Evolutionary conservation across 2,888 invertebrate species (phyloP), one percentile per base, ranked within the genome.

Genomic region (Xestobium rufovillosum): DNA sequence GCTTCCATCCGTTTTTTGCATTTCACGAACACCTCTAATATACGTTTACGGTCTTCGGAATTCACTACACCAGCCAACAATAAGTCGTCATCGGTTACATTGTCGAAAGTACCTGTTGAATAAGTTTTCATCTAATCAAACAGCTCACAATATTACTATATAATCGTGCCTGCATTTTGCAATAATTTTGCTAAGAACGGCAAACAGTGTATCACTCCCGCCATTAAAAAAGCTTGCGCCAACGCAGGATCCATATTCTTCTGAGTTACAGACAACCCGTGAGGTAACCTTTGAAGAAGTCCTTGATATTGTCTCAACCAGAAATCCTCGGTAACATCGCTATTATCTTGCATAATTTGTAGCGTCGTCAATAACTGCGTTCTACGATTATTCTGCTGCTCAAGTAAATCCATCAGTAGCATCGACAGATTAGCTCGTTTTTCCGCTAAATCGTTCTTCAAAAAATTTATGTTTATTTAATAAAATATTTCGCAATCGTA

Each of bases 251-350:
- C 80, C 28, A 85, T 66, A 48, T 70, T 68, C 43, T 70, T 73
- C 42, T 75, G 72, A 35, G 76, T 69, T 53, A 76, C 72, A 16
- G 78, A 63, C 43, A 83, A 65, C 31, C 75, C 73, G 51, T 71
- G 73, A 14, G 89, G 88, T 48, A 63, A 54, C 36, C 66, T 65
- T 32, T 29, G 49, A 26, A 17, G 10, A 3, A 91, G 65, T 47
- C 78, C 75, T 61, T 91, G 90, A 61, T 88, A 91, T 61, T 89
- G 89, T 54, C 75, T 71, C 44, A 85, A 64, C 84, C 84, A 84
- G 60, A 81, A 84, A 55, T 78, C 77, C 49, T 71, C 66, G 2
- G 68, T 62, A 32, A 60, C 65, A 46, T 67, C 66, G 40, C 65
- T 69, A 47, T 70, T 67, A 47, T 48, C 67, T 31, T 67, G 61